Base-by-base conservation (phyloP, 1,140 invertebrate genomes). In the Temnothorax curvispinosus region DNA sequence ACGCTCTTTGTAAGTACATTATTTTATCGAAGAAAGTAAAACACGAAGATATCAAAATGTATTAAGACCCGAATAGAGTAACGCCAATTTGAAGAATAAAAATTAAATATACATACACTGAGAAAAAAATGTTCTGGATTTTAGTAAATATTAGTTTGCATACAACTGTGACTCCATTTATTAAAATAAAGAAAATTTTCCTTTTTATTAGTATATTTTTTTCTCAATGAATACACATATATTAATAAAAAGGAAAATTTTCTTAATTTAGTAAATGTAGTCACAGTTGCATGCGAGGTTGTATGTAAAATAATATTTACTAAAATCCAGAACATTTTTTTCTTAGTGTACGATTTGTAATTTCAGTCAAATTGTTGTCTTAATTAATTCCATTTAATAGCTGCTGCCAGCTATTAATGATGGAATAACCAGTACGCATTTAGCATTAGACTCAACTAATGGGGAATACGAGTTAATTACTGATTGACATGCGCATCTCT, bases 401-500 rank as follows among this genome's bases (percentile, higher is more conserved):
- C 13, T 54, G 35, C 64, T 41, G n/a, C 38, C 41, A 32, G 21
- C 18, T 21, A 72, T 58, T 32, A 74, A 60, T 74, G 41, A 58
- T 44, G 7, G 11, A 44, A 47, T 56, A 15, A 38, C 38, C 41
- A 44, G 11, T 35, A n/a, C n/a, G 64, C 35, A 21, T 74, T 58
- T 35, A 35, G 41, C 41, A 74, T 72, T 58, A 82, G 67, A 74
- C 27, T 60, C 56, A 56, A 72, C 44, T 82, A 56, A 82, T 74
- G 50, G 67, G 27, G 27, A 60, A 74, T 74, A 74, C 38, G 27
- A 74, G 52, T 82, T 82, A 82, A 82, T 74, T 82, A 72, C 65
- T 60, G 80, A 82, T 74, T 82, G 67, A 82, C 54, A 74, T 72
- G 38, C 52, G 44, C 27, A 27, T 82, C 78, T 44, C 67, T 72